Base-by-base conservation (phyloP, 2,888 invertebrate genomes). In the Cephus nigrinus region DNA sequence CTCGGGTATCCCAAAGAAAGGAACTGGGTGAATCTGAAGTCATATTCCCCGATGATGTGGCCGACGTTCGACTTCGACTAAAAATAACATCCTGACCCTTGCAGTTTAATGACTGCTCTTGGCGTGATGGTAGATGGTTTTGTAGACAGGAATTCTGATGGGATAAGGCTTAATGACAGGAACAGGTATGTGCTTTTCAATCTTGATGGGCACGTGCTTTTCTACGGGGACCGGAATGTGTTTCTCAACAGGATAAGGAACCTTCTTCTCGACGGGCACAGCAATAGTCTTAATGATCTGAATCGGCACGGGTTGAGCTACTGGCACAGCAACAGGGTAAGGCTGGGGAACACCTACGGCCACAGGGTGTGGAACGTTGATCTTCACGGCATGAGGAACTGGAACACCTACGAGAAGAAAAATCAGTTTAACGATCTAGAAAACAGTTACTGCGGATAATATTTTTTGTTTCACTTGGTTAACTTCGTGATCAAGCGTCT, bases 191-290 rank as follows among this genome's bases (percentile, higher is more conserved):
- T 95, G 95, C 82, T 95, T 95, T 71, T 95, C 93, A 0, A 95
- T 95, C 77, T 94, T 94, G 33, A 95, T 94, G 1, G 95, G 95
- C 4, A 95, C 94, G 0, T 94, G 94, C 85, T 95, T 95, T 80
- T 95, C 93, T 78, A 94, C 94, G 0, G 95, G 95, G 40, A 95
- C 94, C 55, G 94, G 94, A 0, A 95, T 94, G 9, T 92, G 92
- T 85, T 93, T 95, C 82, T 95, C 95, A 0, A 95, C 95, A 0
- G 95, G 94, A 86, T 95, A 95, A 0, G 95, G 95, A 4, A 95
- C 95, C 34, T 95, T 95, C 87, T 95, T 95, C 85, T 95, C 95
- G 0, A 95, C 94, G 0, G 95, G 95, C 35, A 95, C 93, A 0
- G 94, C 93, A 1, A 95, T 93, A 82, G 95, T 95, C 87, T 95